Conservation (phyloP, 2,113 vertebrate species). For the Aegotheles bennettii region DNA sequence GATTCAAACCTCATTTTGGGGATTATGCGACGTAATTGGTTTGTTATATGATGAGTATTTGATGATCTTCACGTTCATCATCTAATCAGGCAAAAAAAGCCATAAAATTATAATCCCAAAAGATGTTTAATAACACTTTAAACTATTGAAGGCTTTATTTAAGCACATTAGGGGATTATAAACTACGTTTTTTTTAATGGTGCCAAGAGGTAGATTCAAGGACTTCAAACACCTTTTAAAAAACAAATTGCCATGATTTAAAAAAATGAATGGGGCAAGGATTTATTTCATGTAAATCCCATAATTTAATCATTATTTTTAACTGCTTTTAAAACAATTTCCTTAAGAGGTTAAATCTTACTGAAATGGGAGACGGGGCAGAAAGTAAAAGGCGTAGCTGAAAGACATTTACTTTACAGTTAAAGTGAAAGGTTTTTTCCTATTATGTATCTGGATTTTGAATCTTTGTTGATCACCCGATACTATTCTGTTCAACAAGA, state of each 20-base stretch:
- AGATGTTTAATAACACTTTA: conserved; percentile 58
- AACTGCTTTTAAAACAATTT: conserved; percentile 65
- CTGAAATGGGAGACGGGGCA: conserved; percentile 16
- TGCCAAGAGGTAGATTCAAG: conserved; percentile 57
- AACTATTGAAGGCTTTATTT: conserved; percentile 64
- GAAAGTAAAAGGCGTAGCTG: background rate
- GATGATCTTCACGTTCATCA: conserved; percentile 58
- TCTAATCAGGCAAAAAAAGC: conserved; percentile 52
- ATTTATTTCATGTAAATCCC: conserved; percentile 58
- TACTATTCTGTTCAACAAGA: conserved; percentile 7
- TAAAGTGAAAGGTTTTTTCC: background rate
- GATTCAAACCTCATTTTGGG: conserved; percentile 55
- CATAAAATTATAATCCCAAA: conserved; percentile 64
- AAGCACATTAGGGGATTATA: conserved; percentile 64
- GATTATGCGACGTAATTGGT: conserved; percentile 59
- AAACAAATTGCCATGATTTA: conserved; percentile 60
- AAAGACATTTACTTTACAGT: background rate
- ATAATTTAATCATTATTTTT: conserved; percentile 63
- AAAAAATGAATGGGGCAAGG: conserved; percentile 34
- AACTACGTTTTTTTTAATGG: conserved; percentile 56
- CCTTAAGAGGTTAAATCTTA: conserved; percentile 58
- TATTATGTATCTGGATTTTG: background rate
- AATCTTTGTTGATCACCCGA: background rate
- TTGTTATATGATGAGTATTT: conserved; percentile 65
- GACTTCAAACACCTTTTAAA: conserved; percentile 63